Evolutionary conservation across 2,113 vertebrate species (phyloP), one percentile per base, ranked within the genome.

Genomic region (Perca fluviatilis): DNA sequence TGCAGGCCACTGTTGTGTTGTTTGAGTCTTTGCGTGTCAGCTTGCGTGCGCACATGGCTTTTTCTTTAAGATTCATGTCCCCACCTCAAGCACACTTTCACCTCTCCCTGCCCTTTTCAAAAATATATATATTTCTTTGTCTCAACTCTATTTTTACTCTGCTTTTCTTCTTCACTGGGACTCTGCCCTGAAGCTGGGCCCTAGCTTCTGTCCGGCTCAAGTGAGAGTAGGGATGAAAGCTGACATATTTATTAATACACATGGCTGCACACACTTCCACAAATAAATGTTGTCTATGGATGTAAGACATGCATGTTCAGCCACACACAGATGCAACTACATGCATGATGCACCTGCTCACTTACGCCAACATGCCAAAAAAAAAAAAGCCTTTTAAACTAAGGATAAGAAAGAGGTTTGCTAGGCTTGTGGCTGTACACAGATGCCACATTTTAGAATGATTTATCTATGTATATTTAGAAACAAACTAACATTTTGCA

Each of bases 221-320:
- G 74, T 47, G 61, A 68, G 81, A 91, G 78, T 73, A 66, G 15
- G 74, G 83, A 93, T 93, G 91, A 95, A 92, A 86, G 91, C 89
- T 93, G 92, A 95, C 85, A 89, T 86, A 77, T 82, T 88, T 79
- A 88, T 93, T 90, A 93, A 84, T 82, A 87, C 80, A 83, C 92
- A 89, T 93, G 93, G 90, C 88, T 91, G 89, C 88, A 93, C 92
- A 69, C 71, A 75, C 60, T 40, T 82, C 77, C 80, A 89, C 83
- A 88, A 85, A 92, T 84, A 89, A 91, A 91, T 25, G 71, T 70
- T 36, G 33, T 86, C 68, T 63, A n/a, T 70, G 62, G 43, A 85
- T 81, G 70, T 21, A 82, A 46, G 33, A 63, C 75, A 62, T 18
- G 27, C 71, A 78, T 25, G 68, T 50, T 54, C 50, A 18, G 13